A percentile compares a stretch with the other conserved stretches of the same genome.
Evolutionary conservation across 92 coral and sea anemone genomes (phyloP).

Genomic region (Metridium senile): DNA sequence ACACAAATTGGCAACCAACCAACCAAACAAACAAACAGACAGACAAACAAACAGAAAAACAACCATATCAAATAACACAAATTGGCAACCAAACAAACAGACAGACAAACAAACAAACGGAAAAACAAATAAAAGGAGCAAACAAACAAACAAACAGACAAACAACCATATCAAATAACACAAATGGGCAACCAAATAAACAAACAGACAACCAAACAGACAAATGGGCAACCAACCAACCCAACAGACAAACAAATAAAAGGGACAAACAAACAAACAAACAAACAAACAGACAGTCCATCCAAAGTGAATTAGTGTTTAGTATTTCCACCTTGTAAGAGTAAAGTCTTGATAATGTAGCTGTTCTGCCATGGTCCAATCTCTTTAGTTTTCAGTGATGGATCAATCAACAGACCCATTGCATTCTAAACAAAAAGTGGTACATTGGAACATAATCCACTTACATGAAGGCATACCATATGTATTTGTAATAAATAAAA

Average conservation of each 20-base stretch:
- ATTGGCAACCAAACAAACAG: background rate
- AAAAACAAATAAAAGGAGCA: background rate
- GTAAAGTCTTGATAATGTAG: conserved; percentile 77
- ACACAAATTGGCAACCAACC: background rate
- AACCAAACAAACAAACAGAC: background rate
- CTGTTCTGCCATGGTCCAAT: conserved; percentile 92
- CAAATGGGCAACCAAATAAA: background rate
- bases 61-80: too few species aligned
- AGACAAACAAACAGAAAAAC: background rate
- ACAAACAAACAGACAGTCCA: background rate
- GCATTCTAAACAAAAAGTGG: conserved; percentile 57
- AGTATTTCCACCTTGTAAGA: conserved; percentile 77
- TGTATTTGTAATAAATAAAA: too few species aligned
- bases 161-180: background rate
- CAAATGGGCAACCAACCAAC: background rate
- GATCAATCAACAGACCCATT: conserved; percentile 61
- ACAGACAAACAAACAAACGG: background rate
- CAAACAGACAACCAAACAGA: too few species aligned
- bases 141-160: background rate
- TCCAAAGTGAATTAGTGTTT: background rate
- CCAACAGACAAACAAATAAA: background rate
- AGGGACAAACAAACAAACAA: background rate
- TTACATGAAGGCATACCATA: too few species aligned
- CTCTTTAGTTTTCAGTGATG: conserved; percentile 53
- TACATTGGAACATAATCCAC: background rate